These are phyloP conservation scores for Eidolon helvum DNA, from an alignment of 2,113 vertebrate species.

Conservation along the genomic window DNA sequence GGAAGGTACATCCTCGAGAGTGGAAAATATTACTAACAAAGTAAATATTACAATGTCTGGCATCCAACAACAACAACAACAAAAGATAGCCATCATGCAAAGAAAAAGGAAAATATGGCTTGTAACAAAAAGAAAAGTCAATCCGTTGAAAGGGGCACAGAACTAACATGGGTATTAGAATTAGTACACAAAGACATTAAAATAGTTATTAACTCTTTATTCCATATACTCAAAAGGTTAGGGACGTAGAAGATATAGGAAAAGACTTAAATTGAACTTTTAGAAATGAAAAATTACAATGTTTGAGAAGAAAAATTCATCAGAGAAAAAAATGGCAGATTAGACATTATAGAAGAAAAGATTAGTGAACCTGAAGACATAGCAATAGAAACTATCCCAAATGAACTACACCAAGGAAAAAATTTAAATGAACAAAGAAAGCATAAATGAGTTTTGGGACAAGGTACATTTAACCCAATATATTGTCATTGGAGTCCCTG, in stretches of 20 bases:
- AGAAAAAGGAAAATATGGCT: neutral
- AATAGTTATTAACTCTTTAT: neutral
- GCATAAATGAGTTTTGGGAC: neutral
- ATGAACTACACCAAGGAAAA: neutral
- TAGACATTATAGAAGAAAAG: neutral
- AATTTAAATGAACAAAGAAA: neutral
- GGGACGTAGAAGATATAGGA: neutral
- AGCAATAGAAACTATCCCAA: neutral
- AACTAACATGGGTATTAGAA: neutral
- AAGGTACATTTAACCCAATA: neutral
- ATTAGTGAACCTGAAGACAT: neutral
- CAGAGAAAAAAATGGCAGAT: neutral
- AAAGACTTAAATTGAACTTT: neutral
- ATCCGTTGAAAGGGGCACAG: neutral
- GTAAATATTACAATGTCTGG: neutral
- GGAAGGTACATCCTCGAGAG: neutral
- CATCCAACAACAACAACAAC: neutral
- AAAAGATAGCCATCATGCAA: neutral
- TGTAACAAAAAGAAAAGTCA: neutral
- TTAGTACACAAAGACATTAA: neutral
- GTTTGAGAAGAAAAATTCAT: neutral
- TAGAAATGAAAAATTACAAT: neutral
- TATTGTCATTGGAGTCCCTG: rapidly evolving
- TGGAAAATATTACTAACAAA: neutral
- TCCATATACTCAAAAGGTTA: neutral